Conservation (phyloP, 2,797 vertebrate species). For the Sylvilagus floridanus region DNA sequence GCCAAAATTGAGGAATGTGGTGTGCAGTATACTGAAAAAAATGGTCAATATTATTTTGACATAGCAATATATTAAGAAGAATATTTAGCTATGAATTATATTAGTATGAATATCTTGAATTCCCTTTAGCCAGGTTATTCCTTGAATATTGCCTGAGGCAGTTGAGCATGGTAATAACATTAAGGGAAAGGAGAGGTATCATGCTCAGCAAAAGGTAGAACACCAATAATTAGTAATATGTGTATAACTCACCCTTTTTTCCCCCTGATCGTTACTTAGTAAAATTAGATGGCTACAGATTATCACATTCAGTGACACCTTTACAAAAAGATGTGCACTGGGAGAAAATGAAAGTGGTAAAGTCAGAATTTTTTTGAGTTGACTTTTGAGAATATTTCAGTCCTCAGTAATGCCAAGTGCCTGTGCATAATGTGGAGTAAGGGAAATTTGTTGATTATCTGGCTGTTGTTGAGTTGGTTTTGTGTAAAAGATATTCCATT, state of each 20-base stretch:
- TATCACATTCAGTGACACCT: no score
- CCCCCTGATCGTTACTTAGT: not conserved
- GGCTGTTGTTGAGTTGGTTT: not conserved
- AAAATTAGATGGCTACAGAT: not conserved
- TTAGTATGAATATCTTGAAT: not conserved
- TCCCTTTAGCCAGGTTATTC: not conserved
- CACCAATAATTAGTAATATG: not conserved
- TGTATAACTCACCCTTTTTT: not conserved
- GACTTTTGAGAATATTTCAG: not conserved
- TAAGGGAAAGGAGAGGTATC: not conserved
- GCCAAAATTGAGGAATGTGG: not conserved
- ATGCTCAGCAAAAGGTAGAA: not conserved
- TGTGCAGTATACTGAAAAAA: not conserved
- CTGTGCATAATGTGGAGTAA: not conserved
- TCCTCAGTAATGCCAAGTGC: not conserved
- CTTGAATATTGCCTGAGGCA: not conserved
- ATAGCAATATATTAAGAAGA: not conserved
- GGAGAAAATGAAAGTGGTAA: not conserved
- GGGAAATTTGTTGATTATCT: not conserved
- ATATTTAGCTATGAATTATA: not conserved
- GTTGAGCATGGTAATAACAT: no score
- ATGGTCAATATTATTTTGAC: not conserved
- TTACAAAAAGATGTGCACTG: not conserved
- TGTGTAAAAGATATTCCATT: not conserved
- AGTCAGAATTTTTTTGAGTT: not conserved